These are phyloP conservation scores for Drosophila cardini DNA, from an alignment of 1,140 invertebrate species.

Conservation along the genomic window DNA sequence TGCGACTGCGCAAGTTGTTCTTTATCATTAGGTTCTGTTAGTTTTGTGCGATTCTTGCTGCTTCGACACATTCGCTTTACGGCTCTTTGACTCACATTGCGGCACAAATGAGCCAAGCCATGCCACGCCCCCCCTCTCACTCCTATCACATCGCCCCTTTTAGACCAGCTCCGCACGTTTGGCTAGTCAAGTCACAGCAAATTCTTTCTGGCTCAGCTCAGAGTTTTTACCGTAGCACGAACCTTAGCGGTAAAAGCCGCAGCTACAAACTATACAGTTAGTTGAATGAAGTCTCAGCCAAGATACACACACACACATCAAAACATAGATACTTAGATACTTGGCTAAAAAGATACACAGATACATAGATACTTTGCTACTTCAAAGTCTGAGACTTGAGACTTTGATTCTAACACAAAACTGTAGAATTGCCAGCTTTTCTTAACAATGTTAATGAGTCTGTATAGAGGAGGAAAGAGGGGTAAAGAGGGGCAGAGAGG, in stretches of 20 bases:
- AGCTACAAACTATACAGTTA: constrained; percentile 84
- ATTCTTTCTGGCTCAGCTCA: constrained; percentile 55
- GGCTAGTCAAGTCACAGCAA: constrained; percentile 49
- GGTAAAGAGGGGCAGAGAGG: not conserved
- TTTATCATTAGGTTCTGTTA: constrained; percentile 83
- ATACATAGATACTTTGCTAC: constrained; percentile 24
- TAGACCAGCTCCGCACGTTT: constrained; percentile 10
- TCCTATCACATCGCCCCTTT: not conserved
- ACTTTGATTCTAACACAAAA: constrained; percentile 63
- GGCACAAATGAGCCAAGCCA: constrained; percentile 56
- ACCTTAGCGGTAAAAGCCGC: constrained; percentile 83
- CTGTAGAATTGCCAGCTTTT: constrained; percentile 21
- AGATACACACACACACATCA: constrained; percentile 16
- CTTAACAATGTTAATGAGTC: constrained; percentile 11
- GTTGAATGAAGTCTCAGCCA: constrained; percentile 50
- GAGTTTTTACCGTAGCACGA: constrained; percentile 84
- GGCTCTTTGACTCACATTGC: constrained; percentile 73
- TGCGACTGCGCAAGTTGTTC: constrained; percentile 51
- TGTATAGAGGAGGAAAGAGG: not conserved
- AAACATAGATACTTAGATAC: not conserved
- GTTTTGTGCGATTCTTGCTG: constrained; percentile 74
- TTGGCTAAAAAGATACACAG: not conserved
- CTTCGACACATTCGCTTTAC: constrained; percentile 74
- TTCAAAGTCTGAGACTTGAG: constrained; percentile 16
- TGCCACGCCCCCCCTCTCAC: no score